phyloP scores from a whole-genome alignment of 2,888 invertebrate genomes.

The Pelosia muscerda region DNA sequence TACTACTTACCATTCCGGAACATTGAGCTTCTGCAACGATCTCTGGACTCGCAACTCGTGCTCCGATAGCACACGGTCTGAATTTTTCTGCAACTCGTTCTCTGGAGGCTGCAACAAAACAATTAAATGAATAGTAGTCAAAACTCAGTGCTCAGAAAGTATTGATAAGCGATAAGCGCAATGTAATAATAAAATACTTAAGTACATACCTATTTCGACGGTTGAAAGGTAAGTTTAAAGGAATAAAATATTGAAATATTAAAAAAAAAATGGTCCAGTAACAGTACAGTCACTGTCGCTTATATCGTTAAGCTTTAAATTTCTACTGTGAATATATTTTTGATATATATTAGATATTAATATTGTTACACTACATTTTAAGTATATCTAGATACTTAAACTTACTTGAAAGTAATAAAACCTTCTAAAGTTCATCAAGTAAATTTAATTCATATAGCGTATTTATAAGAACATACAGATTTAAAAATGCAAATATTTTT shows the following conservation, averaged over 20 bases:
- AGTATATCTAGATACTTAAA: background rate
- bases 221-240: too few species aligned
- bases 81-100: slow-evolving; percentile 96
- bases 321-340: too few species aligned
- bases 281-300: too few species aligned
- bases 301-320: too few species aligned
- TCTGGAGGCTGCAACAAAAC: slow-evolving; percentile 93
- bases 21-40: slow-evolving; percentile 96
- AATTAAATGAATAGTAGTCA: slow-evolving; percentile 26
- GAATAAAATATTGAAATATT: too few species aligned
- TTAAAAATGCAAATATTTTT: background rate
- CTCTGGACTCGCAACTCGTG: slow-evolving; percentile 97
- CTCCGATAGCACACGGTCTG: slow-evolving; percentile 95
- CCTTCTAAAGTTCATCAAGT: background rate
- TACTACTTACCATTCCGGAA: slow-evolving; percentile 94
- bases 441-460: background rate
- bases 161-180: slow-evolving; percentile 11
- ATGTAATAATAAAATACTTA: slow-evolving; percentile 4
- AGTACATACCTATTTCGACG: background rate
- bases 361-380: background rate
- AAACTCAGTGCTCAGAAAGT: background rate
- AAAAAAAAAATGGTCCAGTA: too few species aligned
- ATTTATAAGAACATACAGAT: background rate
- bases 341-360: background rate
- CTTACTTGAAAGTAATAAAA: too few species aligned